Evolutionary conservation across 2,113 vertebrate species (phyloP).

Genomic region (Dissostichus mawsoni): DNA sequence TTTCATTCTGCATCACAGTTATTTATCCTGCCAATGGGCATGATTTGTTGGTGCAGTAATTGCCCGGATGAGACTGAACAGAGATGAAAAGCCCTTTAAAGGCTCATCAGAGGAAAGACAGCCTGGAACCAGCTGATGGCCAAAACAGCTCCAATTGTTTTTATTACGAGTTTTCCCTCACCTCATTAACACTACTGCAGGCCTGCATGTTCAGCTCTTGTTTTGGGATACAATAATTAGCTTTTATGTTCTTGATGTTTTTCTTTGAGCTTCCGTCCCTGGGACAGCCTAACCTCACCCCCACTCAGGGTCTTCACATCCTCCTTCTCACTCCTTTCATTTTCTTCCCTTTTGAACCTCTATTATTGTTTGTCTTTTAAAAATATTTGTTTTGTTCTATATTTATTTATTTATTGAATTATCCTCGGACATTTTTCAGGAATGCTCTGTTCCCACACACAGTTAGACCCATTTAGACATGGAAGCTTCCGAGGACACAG

Average conservation of each 20-base stretch:
- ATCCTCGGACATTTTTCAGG: neutral
- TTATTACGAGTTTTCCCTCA: constrained; percentile 54
- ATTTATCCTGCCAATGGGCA: constrained; percentile 17
- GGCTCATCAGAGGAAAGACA: constrained; percentile 25
- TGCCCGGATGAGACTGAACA: constrained; percentile 45
- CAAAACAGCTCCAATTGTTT: constrained; percentile 55
- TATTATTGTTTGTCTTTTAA: neutral
- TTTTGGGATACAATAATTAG: constrained; percentile 33
- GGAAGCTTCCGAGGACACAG: neutral
- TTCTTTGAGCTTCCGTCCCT: neutral
- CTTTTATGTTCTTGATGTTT: constrained; percentile 35
- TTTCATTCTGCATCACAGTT: constrained; percentile 50
- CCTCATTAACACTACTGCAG: constrained; percentile 54
- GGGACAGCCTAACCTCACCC: neutral
- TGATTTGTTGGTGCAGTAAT: constrained; percentile 36
- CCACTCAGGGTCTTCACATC: neutral
- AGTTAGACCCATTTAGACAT: neutral
- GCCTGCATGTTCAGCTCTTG: constrained; percentile 2
- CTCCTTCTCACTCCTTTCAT: neutral
- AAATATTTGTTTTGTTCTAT: neutral
- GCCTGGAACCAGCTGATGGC: constrained; percentile 34
- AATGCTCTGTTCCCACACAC: too few relatives aligned
- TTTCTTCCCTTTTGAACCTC: neutral
- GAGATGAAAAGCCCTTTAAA: constrained; percentile 67
- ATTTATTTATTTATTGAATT: neutral